Evolutionary conservation across 2,888 invertebrate genomes (phyloP).

Genomic region (Trichopoda pennipes): DNA sequence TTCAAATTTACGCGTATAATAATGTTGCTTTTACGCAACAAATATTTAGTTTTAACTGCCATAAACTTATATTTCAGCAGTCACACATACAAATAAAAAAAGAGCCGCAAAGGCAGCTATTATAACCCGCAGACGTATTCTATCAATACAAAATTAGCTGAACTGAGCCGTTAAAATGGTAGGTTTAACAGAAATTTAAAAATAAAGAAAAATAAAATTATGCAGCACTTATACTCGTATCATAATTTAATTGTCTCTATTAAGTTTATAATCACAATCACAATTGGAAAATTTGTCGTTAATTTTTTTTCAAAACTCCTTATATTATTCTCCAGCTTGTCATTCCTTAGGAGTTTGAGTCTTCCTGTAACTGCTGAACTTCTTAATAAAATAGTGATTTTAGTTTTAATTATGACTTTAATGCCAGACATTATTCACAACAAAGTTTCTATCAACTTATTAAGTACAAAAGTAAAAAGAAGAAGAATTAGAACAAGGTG

Average conservation of each 20-base stretch:
- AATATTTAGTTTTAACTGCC: not conserved
- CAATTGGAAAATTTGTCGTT: not conserved
- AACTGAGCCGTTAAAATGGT: slow-evolving; percentile 45
- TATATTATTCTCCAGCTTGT: no score
- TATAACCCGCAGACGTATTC: not conserved
- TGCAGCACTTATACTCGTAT: slow-evolving; percentile 9
- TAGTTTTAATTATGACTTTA: no score
- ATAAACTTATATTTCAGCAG: not conserved
- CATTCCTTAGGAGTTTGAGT: no score
- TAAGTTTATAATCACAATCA: not conserved
- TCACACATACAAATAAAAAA: not conserved
- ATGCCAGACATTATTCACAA: no score
- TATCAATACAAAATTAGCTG: not conserved
- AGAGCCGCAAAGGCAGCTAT: not conserved
- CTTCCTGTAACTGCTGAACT: no score
- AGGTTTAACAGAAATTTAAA: slow-evolving; percentile 46
- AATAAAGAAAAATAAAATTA: not conserved
- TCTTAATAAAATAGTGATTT: no score
- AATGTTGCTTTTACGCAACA: not conserved
- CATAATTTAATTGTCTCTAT: slow-evolving; percentile 50
- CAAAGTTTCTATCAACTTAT: no score
- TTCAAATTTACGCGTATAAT: not conserved
- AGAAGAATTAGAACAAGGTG: no score
- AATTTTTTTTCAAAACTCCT: no score
- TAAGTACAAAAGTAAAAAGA: no score